A percentile compares a stretch with the other conserved stretches of the same genome.
phyloP scores from a whole-genome alignment of 2,113 vertebrate genomes.

The Helogale parvula region DNA sequence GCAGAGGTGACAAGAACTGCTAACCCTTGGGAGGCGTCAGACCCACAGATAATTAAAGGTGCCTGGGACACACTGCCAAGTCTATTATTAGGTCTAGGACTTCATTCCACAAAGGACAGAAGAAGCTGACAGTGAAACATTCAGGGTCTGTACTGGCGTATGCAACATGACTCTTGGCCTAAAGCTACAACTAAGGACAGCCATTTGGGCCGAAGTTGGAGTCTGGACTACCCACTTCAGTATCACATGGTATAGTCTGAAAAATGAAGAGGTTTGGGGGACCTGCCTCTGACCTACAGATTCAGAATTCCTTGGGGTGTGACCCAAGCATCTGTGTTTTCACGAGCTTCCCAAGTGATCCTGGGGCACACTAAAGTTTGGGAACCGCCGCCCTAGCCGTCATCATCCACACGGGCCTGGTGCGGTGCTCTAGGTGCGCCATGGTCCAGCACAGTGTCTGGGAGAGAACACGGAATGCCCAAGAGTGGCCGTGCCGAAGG shows the following conservation, averaged over 20 bases:
- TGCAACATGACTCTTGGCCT: not conserved
- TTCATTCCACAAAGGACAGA: not conserved
- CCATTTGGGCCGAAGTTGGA: not conserved
- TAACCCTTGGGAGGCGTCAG: not conserved
- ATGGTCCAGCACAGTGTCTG: rapidly evolving
- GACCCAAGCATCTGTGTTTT: not conserved
- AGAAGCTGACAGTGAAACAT: not conserved
- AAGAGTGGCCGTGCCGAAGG: not conserved
- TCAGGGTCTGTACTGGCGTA: not conserved
- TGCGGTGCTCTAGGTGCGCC: too few relatives aligned
- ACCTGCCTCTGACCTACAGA: not conserved
- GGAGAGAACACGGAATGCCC: not conserved
- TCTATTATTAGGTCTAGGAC: not conserved
- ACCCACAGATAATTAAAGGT: not conserved
- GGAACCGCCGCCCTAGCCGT: rapidly evolving
- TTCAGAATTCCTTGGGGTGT: not conserved
- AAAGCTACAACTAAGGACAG: not conserved
- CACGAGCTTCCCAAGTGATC: not conserved
- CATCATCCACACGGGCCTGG: not conserved
- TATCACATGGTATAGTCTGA: not conserved
- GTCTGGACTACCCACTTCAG: not conserved
- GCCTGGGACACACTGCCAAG: not conserved
- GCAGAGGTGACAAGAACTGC: not conserved
- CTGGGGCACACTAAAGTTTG: not conserved
- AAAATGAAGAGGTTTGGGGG: not conserved